Evolutionary conservation across 2,888 invertebrate genomes (phyloP).

Genomic region (Trisateles emortualis): DNA sequence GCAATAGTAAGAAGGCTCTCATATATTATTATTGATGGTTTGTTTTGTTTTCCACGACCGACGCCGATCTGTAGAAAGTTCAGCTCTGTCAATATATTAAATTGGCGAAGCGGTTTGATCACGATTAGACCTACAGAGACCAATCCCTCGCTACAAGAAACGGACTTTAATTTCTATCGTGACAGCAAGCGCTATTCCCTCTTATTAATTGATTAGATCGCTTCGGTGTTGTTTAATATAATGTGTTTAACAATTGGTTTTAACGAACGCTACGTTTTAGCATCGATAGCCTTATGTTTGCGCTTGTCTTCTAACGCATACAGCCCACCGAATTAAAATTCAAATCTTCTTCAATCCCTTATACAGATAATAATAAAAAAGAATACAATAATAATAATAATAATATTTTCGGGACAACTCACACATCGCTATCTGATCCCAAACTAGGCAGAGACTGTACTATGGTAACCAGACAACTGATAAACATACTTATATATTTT

Average conservation of each 20-base stretch:
- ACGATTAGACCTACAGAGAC: constrained; percentile 61
- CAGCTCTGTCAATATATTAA: constrained; percentile 62
- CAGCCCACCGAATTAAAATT: not conserved
- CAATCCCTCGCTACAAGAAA: constrained; percentile 62
- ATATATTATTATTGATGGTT: constrained; percentile 35
- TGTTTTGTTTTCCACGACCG: constrained; percentile 50
- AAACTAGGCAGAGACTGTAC: too few relatives aligned
- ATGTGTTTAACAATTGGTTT: constrained; percentile 37
- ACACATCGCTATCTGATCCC: too few relatives aligned
- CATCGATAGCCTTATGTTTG: not conserved
- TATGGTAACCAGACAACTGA: too few relatives aligned
- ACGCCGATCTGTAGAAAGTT: constrained; percentile 57
- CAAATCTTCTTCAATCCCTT: not conserved
- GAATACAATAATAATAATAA: too few relatives aligned
- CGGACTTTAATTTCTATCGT: constrained; percentile 68
- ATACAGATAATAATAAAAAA: too few relatives aligned
- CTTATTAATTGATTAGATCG: constrained; percentile 73
- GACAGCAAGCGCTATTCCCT: constrained; percentile 55
- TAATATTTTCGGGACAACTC: too few relatives aligned
- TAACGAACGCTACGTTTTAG: constrained; percentile 15
- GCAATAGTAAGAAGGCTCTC: constrained; percentile 10
- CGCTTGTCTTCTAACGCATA: not conserved
- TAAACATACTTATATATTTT: too few relatives aligned
- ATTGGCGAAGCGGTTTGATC: constrained; percentile 65
- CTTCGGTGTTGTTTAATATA: constrained; percentile 39